Conservation (phyloP, 2,113 vertebrate species). For the Bubo blakistoni region DNA sequence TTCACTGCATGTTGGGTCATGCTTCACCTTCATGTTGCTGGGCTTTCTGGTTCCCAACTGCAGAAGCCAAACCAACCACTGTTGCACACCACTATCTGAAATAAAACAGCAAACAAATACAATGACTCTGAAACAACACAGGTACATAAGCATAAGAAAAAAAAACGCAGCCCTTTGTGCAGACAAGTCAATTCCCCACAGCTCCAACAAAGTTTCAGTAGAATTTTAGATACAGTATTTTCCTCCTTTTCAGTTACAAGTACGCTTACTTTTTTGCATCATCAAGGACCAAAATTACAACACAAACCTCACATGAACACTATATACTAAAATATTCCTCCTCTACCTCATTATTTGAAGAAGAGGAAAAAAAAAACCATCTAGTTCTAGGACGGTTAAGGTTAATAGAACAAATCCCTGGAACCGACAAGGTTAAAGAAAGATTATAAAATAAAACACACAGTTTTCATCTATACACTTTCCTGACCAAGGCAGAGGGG, state of each 20-base stretch:
- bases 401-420: not conserved
- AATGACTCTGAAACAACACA: not conserved
- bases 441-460: not conserved
- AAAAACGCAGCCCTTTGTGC: not conserved
- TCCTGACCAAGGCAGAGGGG: not conserved
- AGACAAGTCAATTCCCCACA: not conserved
- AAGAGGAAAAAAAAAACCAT: not conserved
- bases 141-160: not conserved
- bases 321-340: not conserved
- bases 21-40: not conserved
- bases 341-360: not conserved
- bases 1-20: not conserved
- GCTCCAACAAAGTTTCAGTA: not conserved
- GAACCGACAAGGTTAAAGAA: not conserved
- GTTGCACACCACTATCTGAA: not conserved
- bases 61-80: not conserved
- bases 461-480: not conserved
- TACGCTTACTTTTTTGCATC: not conserved
- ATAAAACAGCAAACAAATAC: not conserved
- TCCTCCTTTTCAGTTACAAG: not conserved
- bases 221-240: not conserved
- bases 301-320: rapidly evolving
- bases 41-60: not conserved
- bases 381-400: not conserved
- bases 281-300: not conserved